phyloP scores from a whole-genome alignment of 1,140 invertebrate species.

The Orius insidiosus region DNA sequence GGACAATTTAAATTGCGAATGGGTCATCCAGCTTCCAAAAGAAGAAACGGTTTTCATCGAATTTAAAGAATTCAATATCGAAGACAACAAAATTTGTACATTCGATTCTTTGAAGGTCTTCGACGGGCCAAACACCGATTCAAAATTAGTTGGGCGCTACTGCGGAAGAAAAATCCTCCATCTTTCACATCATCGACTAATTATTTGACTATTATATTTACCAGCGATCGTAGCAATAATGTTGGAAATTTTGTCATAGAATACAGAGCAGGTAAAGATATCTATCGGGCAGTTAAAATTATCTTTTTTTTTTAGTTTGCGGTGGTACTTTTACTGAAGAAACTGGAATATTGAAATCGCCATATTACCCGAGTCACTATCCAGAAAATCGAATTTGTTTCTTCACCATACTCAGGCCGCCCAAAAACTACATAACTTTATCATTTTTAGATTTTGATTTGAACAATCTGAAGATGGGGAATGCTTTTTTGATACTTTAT shows the following conservation, averaged over 20 bases:
- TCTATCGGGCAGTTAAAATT: too few species aligned
- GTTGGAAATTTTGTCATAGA: slow-evolving; percentile 41
- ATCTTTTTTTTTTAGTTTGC: slow-evolving; percentile 38
- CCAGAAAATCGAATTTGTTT: slow-evolving; percentile 45
- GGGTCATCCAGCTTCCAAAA: slow-evolving; percentile 50
- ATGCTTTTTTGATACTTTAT: slow-evolving; percentile 27
- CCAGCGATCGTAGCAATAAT: slow-evolving; percentile 33
- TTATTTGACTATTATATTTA: slow-evolving; percentile 44
- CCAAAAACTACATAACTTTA: slow-evolving; percentile 40
- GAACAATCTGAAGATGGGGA: slow-evolving; percentile 26
- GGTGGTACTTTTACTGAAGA: slow-evolving; percentile 36
- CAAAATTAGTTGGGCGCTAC: slow-evolving; percentile 45
- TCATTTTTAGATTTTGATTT: slow-evolving; percentile 53
- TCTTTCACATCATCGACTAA: slow-evolving; percentile 39
- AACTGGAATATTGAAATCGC: slow-evolving; percentile 47
- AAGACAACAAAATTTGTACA: slow-evolving; percentile 34
- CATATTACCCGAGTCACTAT: slow-evolving; percentile 61
- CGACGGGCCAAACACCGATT: slow-evolving; percentile 42
- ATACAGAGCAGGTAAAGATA: slow-evolving; percentile 37
- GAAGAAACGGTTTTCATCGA: slow-evolving; percentile 35
- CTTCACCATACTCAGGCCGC: slow-evolving; percentile 51
- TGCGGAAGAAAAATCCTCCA: slow-evolving; percentile 35
- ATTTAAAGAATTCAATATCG: slow-evolving; percentile 47
- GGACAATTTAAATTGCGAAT: slow-evolving; percentile 51
- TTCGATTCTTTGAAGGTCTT: slow-evolving; percentile 51